Percentiles rank a stretch among this genome's conserved stretches.
Conservation (phyloP, 2,888 invertebrate genomes). For the Teleogryllus oceanicus region DNA sequence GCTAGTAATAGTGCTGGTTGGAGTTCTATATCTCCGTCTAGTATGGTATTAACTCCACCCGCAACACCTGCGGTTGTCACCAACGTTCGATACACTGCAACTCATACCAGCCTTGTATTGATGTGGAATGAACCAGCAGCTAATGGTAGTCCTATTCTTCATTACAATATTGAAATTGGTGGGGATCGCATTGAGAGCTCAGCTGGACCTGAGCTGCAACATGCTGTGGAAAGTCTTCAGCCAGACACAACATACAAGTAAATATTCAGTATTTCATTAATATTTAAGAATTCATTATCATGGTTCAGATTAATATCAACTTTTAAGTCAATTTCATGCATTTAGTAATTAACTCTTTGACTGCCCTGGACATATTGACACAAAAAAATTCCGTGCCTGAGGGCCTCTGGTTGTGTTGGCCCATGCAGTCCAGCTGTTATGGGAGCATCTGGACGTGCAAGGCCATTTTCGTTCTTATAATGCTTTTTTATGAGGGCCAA, state of each 20-base stretch:
- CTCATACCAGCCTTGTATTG: slow-evolving; percentile 66
- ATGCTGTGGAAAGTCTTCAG: slow-evolving; percentile 63
- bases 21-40: slow-evolving; percentile 66
- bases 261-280: slow-evolving; percentile 33
- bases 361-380: too few relatives aligned
- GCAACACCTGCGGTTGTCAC: slow-evolving; percentile 67
- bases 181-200: slow-evolving; percentile 54
- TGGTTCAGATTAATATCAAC: background rate
- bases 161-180: slow-evolving; percentile 71
- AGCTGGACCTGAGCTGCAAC: slow-evolving; percentile 59
- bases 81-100: slow-evolving; percentile 57
- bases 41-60: slow-evolving; percentile 70
- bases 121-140: slow-evolving; percentile 71
- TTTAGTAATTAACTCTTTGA: too few relatives aligned
- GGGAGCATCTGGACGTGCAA: too few relatives aligned
- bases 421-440: too few relatives aligned
- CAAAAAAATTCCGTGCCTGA: too few relatives aligned
- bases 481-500: too few relatives aligned
- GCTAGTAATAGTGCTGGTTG: slow-evolving; percentile 80
- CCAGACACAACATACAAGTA: slow-evolving; percentile 75
- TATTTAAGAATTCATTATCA: background rate
- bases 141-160: slow-evolving; percentile 72
- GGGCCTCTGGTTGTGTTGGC: too few relatives aligned
- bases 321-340: background rate
- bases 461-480: too few relatives aligned